Evolutionary conservation across 2,888 invertebrate genomes (phyloP), one percentile per base, ranked within the genome.

Genomic region (Pandemis heparana): DNA sequence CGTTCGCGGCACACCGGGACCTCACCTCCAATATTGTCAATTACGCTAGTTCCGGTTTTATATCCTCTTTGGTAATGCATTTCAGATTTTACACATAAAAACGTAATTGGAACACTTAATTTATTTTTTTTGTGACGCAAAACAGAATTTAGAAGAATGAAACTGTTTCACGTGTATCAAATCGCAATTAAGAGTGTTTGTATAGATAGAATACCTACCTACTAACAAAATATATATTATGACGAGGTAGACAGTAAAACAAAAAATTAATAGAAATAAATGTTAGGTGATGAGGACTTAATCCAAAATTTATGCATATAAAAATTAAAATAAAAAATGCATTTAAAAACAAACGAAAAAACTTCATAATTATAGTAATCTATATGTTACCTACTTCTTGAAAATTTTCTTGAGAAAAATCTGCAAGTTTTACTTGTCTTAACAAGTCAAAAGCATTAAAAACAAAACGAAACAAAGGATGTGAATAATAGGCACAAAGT

Each of bases 11-110:
- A 43, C 61, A 51, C 56, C 46, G 62, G 43, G 59, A 56, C 56
- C 46, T 71, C 77, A 75, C 68, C 74, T 43, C 66, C 61, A 59
- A 74, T 83, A 89, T 89, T 91, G 87, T 86, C 89, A 90, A 90
- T 90, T 89, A 89, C 80, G 66, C 83, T 85, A 90, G 92, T 92
- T 93, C 93, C 93, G 92, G 91, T 90, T 94, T 79, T 82, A 90
- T 87, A 92, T 94, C 92, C 92, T 92, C 88, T 85, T 92, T 80
- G 71, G 82, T 89, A 89, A 89, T 89, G 84, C 83, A 83, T 87
- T 82, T 86, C 84, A 81, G 77, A 79, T 83, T 86, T 82, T 77
- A 76, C 71, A 71, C 78, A 82, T 82, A 87, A 88, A 89, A 88
- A 86, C 80, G 78, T 88, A 90, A 90, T 89, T 86, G 85, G 86